phyloP scores from a whole-genome alignment of 2,797 vertebrate genomes.

The Esox masquinongy region DNA sequence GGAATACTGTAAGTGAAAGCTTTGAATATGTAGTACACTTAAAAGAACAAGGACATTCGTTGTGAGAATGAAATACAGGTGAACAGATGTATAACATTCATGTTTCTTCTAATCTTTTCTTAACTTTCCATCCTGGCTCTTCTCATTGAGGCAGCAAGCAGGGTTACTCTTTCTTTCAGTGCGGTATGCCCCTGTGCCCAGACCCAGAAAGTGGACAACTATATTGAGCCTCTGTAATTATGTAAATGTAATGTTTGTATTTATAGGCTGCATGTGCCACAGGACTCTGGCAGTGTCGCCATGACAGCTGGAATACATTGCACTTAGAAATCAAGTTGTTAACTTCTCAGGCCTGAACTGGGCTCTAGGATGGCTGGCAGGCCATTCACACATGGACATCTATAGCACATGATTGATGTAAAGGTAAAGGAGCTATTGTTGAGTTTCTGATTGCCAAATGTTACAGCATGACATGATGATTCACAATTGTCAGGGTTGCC shows the following conservation, averaged over 20 bases:
- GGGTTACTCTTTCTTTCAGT: constrained; percentile 24
- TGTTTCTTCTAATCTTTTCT: neutral
- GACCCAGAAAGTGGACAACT: constrained; percentile 53
- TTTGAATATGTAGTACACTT: neutral
- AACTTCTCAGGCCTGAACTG: neutral
- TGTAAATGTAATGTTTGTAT: constrained; percentile 83
- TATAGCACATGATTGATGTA: neutral
- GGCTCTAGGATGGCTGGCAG: neutral
- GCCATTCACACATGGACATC: neutral
- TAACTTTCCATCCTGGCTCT: constrained; percentile 19
- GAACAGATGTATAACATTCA: too few relatives aligned
- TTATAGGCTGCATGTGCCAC: constrained; percentile 76
- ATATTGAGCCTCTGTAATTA: constrained; percentile 79
- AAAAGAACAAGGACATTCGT: neutral
- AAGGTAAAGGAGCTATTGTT: neutral
- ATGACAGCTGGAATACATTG: constrained; percentile 73
- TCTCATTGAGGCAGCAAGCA: constrained; percentile 19
- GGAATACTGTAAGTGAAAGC: neutral
- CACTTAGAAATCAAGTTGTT: constrained; percentile 41
- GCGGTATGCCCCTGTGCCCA: constrained; percentile 56
- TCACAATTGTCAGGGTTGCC: neutral
- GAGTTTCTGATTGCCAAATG: neutral
- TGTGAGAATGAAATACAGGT: too few relatives aligned
- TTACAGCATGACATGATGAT: neutral
- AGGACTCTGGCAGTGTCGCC: constrained; percentile 67